Evolutionary conservation across 2,797 vertebrate species (phyloP).

Genomic region (Sebastiscus tertius): DNA sequence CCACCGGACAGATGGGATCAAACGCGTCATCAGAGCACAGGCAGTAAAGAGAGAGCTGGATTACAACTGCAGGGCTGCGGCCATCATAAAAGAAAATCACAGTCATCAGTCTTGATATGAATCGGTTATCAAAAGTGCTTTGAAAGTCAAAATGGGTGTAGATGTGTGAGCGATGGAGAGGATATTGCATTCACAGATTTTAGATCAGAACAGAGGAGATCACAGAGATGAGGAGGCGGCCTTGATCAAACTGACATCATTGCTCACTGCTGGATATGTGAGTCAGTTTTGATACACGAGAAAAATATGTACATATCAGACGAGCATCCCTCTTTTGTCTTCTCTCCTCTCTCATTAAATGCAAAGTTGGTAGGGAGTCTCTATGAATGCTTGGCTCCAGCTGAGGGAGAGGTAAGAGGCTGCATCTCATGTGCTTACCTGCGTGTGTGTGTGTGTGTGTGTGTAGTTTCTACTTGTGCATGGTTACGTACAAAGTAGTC

Average conservation of each 20-base stretch:
- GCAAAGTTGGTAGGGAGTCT: constrained; percentile 86
- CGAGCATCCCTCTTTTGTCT: constrained; percentile 75
- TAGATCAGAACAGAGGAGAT: constrained; percentile 42
- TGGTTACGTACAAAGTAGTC: constrained; percentile 52
- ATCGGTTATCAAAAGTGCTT: constrained; percentile 44
- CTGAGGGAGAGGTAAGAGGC: constrained; percentile 85
- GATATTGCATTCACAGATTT: constrained; percentile 44
- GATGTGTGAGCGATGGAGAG: constrained; percentile 25
- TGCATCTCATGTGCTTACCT: constrained; percentile 65
- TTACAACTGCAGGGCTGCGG: constrained; percentile 1
- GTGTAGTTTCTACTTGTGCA: constrained; percentile 62
- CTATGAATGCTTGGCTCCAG: constrained; percentile 83
- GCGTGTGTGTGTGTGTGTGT: constrained; percentile 28
- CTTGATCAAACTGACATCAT: constrained; percentile 35
- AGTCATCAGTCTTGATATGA: constrained; percentile 38
- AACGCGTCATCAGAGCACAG: constrained; percentile 34
- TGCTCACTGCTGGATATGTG: constrained; percentile 40
- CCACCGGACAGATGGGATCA: constrained; percentile 46
- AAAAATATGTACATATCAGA: constrained; percentile 60
- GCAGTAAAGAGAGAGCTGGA: constrained; percentile 25
- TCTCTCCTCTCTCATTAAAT: constrained; percentile 81
- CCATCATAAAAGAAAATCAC: constrained; percentile 41
- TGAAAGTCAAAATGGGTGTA: constrained; percentile 36
- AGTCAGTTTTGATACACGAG: constrained; percentile 55
- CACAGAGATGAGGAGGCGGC: constrained; percentile 48